Conservation (phyloP, 2,113 vertebrate genomes). For the Geococcyx californianus region DNA sequence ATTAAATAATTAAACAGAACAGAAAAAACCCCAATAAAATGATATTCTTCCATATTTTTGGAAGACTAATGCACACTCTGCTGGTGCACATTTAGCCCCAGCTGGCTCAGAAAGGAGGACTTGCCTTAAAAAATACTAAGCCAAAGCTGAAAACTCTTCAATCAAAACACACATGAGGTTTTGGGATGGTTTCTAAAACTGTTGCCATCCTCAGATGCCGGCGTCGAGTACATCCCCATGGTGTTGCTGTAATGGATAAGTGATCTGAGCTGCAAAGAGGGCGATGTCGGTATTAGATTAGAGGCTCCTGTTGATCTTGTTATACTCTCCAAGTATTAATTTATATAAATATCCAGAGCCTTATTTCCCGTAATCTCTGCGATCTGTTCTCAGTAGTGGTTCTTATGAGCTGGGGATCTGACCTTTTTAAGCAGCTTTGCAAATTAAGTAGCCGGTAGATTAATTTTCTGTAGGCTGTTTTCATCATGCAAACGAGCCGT, state of each 20-base stretch:
- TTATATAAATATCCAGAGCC: constrained; percentile 34
- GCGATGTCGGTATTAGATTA: not conserved
- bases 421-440: constrained; percentile 54
- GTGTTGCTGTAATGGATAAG: not conserved
- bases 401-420: constrained; percentile 8
- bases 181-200: not conserved
- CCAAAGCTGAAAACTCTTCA: not conserved
- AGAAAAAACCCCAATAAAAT: not conserved
- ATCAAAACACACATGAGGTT: not conserved
- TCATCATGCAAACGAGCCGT: not conserved
- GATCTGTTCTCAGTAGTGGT: not conserved
- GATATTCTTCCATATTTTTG: not conserved
- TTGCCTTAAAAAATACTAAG: not conserved
- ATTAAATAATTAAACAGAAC: not conserved
- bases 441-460: constrained; percentile 29
- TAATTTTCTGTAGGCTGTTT: constrained; percentile 30
- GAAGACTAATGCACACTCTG: not conserved
- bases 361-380: not conserved
- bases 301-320: not conserved
- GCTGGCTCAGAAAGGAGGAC: not conserved
- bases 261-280: not conserved
- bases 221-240: not conserved
- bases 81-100: not conserved
- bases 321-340: constrained; percentile 9
- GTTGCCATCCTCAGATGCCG: not conserved